These are phyloP conservation scores for Puma concolor DNA, from an alignment of 2,113 vertebrate species.

Conservation along the genomic window DNA sequence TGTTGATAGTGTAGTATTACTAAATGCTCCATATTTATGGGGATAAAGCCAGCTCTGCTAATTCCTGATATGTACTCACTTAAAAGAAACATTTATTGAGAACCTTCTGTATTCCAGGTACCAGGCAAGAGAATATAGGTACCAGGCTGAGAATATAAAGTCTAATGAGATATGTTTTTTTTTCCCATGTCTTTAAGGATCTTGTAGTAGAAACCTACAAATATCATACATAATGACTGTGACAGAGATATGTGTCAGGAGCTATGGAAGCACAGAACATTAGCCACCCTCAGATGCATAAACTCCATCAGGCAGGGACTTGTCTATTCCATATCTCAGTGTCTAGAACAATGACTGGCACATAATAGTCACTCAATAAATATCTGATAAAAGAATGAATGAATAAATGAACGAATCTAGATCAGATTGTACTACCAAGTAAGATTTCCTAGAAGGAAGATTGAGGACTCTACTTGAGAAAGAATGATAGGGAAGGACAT, in stretches of 20 bases:
- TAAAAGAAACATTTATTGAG: neutral
- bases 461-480: neutral
- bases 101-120: neutral
- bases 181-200: neutral
- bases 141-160: neutral
- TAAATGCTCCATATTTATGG: neutral
- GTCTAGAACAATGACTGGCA: neutral
- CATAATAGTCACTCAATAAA: neutral
- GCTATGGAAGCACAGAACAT: neutral
- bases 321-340: neutral
- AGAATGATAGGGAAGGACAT: neutral
- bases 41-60: neutral
- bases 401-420: neutral
- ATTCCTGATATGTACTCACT: neutral
- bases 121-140: neutral
- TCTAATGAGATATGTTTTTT: neutral
- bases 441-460: neutral
- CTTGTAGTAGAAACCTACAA: neutral
- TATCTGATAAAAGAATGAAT: neutral
- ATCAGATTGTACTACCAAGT: neutral
- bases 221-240: neutral
- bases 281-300: neutral
- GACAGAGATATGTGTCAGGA: neutral
- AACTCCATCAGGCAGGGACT: neutral
- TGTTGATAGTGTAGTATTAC: neutral